Percentiles rank a stretch among this genome's conserved stretches.
phyloP scores from a whole-genome alignment of 2,797 vertebrate genomes.

The Tarsius wallacei region DNA sequence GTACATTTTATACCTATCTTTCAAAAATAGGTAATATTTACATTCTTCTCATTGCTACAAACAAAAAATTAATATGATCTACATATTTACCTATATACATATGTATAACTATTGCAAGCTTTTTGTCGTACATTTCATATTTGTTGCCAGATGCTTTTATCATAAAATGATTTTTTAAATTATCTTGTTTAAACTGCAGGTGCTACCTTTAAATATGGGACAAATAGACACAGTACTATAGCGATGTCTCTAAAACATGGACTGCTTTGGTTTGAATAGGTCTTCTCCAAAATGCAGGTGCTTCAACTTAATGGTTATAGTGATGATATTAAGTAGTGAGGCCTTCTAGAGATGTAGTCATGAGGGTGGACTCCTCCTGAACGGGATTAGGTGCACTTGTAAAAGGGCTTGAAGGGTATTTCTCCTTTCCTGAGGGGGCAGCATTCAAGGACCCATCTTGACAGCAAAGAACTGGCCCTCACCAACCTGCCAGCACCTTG shows the following conservation, averaged over 20 bases:
- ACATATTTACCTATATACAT: background rate
- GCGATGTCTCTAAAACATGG: background rate
- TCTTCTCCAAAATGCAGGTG: background rate
- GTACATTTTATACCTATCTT: background rate
- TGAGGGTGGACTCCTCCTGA: too few relatives aligned
- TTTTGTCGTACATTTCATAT: background rate
- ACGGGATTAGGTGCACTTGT: background rate
- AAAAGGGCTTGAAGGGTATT: background rate
- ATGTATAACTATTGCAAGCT: background rate
- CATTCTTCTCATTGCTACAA: conserved; percentile 38
- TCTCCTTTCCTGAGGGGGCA: background rate
- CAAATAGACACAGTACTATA: background rate
- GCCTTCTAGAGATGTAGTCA: too few relatives aligned
- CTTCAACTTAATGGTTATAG: background rate
- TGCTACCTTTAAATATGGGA: background rate
- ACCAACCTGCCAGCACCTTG: background rate
- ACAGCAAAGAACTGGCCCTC: background rate
- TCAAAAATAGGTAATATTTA: background rate
- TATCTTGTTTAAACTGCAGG: background rate
- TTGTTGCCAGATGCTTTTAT: background rate
- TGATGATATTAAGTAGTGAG: background rate
- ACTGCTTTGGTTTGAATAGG: background rate
- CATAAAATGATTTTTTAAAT: background rate
- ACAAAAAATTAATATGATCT: background rate
- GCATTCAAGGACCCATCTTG: background rate